A percentile compares a stretch with the other conserved stretches of the same genome.
Conservation (phyloP, 2,888 invertebrate species). For the Nematopogon swammerdamellus region DNA sequence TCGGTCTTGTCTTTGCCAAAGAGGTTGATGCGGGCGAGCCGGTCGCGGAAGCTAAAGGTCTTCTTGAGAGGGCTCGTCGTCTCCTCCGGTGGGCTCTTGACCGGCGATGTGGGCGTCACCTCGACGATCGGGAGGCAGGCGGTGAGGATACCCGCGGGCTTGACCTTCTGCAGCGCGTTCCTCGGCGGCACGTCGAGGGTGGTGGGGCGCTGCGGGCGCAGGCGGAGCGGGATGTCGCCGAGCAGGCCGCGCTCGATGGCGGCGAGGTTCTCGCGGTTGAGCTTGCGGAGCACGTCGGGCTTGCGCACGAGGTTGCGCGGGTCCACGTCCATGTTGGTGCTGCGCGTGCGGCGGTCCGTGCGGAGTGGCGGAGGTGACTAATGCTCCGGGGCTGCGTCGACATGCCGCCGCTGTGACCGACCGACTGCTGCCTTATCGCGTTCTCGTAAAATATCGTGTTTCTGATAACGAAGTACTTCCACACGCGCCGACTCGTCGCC, state of each 20-base stretch:
- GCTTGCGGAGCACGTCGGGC: slow-evolving; percentile 36
- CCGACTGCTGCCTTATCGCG: neutral
- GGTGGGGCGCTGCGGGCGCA: slow-evolving; percentile 31
- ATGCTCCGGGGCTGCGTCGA: neutral
- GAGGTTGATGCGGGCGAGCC: slow-evolving; percentile 33
- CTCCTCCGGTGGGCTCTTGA: slow-evolving; percentile 28
- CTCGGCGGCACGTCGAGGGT: slow-evolving; percentile 30
- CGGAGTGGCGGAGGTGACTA: neutral
- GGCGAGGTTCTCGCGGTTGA: slow-evolving; percentile 36
- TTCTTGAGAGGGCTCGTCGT: slow-evolving; percentile 33
- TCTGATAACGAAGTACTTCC: neutral
- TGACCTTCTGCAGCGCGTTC: slow-evolving; percentile 32
- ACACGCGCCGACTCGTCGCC: too few species aligned
- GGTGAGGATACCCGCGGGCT: slow-evolving; percentile 39
- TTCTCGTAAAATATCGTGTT: neutral
- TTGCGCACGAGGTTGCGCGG: slow-evolving; percentile 25
- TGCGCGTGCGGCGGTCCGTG: neutral
- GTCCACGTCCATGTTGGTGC: slow-evolving; percentile 32
- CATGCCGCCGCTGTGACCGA: neutral
- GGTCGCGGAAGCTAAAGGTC: slow-evolving; percentile 43
- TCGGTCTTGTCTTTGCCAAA: slow-evolving; percentile 33
- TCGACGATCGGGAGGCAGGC: slow-evolving; percentile 29
- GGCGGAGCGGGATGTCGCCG: slow-evolving; percentile 37
- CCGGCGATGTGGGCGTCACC: slow-evolving; percentile 23
- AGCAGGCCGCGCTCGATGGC: slow-evolving; percentile 41